A percentile compares a stretch with the other conserved stretches of the same genome.
These are phyloP conservation scores for Hyles lineata DNA, from an alignment of 2,888 invertebrate species.

Conservation along the genomic window DNA sequence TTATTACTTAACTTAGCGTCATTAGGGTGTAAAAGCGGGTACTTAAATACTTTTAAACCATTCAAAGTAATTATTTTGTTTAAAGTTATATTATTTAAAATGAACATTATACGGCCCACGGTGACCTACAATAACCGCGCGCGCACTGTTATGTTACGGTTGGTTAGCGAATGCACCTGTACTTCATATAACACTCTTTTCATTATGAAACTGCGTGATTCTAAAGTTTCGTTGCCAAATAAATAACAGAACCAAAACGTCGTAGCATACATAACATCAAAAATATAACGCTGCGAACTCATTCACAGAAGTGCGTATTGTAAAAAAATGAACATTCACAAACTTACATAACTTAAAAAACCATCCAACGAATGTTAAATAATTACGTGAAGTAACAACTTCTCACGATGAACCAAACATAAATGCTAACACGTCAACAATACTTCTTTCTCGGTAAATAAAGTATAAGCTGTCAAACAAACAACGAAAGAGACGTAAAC, in stretches of 20 bases:
- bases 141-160: slow-evolving; percentile 34
- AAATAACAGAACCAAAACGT: too few species aligned
- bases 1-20: neutral
- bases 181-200: neutral
- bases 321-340: neutral
- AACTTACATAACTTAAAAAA: slow-evolving; percentile 13
- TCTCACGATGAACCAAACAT: slow-evolving; percentile 18
- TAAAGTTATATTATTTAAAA: neutral
- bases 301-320: neutral
- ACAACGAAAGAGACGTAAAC: slow-evolving; percentile 26
- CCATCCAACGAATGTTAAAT: slow-evolving; percentile 4
- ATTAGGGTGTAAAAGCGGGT: neutral
- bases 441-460: neutral
- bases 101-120: slow-evolving; percentile 7
- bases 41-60: neutral
- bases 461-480: slow-evolving; percentile 2
- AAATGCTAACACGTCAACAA: neutral
- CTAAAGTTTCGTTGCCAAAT: neutral
- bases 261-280: neutral
- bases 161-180: slow-evolving; percentile 23
- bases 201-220: neutral
- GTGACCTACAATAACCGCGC: slow-evolving; percentile 19
- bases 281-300: neutral
- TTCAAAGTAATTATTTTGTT: neutral
- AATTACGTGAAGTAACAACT: neutral